phyloP scores from a whole-genome alignment of 2,113 vertebrate species.

The Erythrolamprus reginae region DNA sequence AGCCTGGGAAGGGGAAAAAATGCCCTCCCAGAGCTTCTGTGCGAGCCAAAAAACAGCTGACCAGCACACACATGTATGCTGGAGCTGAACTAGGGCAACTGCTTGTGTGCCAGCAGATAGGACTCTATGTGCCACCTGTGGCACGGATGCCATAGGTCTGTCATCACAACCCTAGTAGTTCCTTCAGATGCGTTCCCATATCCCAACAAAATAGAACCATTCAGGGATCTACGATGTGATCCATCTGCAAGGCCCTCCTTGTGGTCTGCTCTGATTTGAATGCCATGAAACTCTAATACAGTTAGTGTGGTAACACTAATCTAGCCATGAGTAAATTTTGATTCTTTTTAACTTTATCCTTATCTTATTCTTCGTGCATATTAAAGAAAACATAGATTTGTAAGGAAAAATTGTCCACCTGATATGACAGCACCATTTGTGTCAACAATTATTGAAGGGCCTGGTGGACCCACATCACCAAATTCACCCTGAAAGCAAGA shows the following conservation, averaged over 20 bases:
- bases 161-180: too few relatives aligned
- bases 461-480: conserved; percentile 77
- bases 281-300: neutral
- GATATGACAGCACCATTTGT: conserved; percentile 57
- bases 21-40: too few relatives aligned
- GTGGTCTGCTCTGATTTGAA: neutral
- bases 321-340: neutral
- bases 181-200: neutral
- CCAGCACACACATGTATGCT: too few relatives aligned
- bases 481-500: conserved; percentile 78
- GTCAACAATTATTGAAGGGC: conserved; percentile 62
- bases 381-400: neutral
- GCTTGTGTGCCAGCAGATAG: too few relatives aligned
- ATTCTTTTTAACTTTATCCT: neutral
- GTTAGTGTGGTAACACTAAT: neutral
- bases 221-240: neutral
- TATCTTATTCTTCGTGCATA: neutral
- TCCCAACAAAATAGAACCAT: neutral
- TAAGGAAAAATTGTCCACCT: conserved; percentile 58
- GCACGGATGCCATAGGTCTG: too few relatives aligned
- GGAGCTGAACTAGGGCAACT: too few relatives aligned
- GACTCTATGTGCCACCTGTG: too few relatives aligned
- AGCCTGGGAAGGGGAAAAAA: too few relatives aligned
- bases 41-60: too few relatives aligned
- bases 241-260: neutral